These are phyloP conservation scores for Lepus townsendii DNA, from an alignment of 2,797 vertebrate genomes.

Conservation along the genomic window DNA sequence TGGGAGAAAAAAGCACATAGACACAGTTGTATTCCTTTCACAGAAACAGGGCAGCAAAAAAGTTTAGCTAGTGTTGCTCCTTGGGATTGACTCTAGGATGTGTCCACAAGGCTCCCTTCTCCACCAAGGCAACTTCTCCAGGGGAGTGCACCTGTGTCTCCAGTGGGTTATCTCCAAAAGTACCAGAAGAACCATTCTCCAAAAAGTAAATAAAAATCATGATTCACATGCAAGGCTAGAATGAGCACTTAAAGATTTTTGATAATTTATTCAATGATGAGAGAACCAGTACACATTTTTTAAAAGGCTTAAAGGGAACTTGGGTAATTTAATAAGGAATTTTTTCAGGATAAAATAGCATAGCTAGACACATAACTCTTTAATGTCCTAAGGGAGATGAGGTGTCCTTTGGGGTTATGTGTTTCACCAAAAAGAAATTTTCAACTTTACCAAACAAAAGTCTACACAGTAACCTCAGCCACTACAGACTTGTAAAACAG, in stretches of 20 bases:
- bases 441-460: slow-evolving; percentile 41
- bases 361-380: not conserved
- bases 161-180: not conserved
- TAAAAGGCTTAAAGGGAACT: slow-evolving; percentile 19
- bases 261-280: not conserved
- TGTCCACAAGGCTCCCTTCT: not conserved
- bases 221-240: not conserved
- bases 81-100: not conserved
- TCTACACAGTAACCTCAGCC: not conserved
- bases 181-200: slow-evolving; percentile 26
- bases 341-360: not conserved
- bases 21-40: not conserved
- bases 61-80: slow-evolving; percentile 19
- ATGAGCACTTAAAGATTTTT: not conserved
- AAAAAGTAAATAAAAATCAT: not conserved
- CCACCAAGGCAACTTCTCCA: not conserved
- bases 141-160: not conserved
- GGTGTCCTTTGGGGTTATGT: not conserved
- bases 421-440: not conserved
- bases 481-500: not conserved
- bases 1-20: not conserved
- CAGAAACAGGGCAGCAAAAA: not conserved
- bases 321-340: slow-evolving; percentile 13
- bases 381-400: not conserved
- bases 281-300: not conserved